A percentile compares a stretch with the other conserved stretches of the same genome.
These are phyloP conservation scores for Geotrypetes seraphini DNA, from an alignment of 2,797 vertebrate species.

Conservation along the genomic window DNA sequence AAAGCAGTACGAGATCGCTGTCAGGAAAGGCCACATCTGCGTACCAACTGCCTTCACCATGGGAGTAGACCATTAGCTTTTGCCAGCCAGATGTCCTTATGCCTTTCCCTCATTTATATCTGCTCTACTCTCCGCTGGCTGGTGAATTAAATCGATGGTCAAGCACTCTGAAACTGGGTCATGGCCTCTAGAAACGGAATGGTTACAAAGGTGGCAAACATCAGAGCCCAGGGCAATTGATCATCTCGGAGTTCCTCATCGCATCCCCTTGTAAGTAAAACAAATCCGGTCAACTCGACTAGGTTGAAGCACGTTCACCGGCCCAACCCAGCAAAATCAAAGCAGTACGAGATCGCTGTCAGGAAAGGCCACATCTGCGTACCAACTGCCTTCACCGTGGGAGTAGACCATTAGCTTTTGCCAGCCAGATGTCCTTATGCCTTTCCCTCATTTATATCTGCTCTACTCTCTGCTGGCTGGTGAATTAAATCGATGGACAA, in stretches of 20 bases:
- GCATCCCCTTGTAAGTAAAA: too few species aligned
- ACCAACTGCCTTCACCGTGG: conserved; percentile 34
- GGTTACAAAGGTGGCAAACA: too few species aligned
- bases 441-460: conserved; percentile 16
- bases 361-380: conserved; percentile 30
- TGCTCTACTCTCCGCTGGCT: conserved; percentile 22
- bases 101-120: conserved; percentile 16
- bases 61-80: conserved; percentile 43
- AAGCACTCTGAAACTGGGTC: too few species aligned
- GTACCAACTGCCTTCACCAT: conserved; percentile 34
- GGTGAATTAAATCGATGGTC: too few species aligned
- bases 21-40: conserved; percentile 26
- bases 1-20: conserved; percentile 32
- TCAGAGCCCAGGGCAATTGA: too few species aligned
- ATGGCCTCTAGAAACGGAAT: too few species aligned
- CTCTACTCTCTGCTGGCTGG: conserved; percentile 24
- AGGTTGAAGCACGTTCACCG: conserved; percentile 4
- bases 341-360: conserved; percentile 27
- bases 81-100: conserved; percentile 34
- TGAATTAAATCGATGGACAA: too few species aligned
- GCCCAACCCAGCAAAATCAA: conserved; percentile 39
- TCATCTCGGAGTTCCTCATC: too few species aligned
- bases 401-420: conserved; percentile 41
- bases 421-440: conserved; percentile 34
- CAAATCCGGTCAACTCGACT: too few species aligned